phyloP scores from a whole-genome alignment of 2,113 vertebrate genomes.

The Petroica traversi region DNA sequence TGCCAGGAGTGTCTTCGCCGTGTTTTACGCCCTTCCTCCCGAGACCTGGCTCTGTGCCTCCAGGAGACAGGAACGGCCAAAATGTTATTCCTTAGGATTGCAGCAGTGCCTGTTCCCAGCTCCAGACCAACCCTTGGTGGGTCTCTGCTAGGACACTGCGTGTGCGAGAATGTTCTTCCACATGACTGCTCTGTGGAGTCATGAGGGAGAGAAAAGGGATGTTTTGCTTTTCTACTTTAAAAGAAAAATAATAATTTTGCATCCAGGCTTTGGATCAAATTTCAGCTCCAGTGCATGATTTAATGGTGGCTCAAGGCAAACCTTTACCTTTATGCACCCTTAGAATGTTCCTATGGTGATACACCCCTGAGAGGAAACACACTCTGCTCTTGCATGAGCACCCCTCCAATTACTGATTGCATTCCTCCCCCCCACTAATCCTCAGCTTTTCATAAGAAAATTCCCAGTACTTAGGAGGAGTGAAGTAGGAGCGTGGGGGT shows the following conservation, averaged over 20 bases:
- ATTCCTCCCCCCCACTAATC: background rate
- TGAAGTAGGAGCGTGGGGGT: background rate
- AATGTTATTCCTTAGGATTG: background rate
- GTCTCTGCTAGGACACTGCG: background rate
- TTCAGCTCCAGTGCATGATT: background rate
- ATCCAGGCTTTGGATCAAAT: background rate
- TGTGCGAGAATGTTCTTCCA: background rate
- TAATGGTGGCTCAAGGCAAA: background rate
- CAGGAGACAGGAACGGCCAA: background rate
- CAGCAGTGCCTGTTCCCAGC: background rate
- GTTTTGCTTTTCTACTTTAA: background rate
- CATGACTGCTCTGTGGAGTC: background rate
- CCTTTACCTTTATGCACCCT: background rate
- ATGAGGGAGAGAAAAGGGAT: background rate
- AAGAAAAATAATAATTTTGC: background rate
- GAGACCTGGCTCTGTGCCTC: conserved; percentile 80
- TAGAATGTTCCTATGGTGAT: background rate
- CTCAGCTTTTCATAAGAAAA: background rate
- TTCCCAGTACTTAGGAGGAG: background rate
- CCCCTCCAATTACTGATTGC: background rate
- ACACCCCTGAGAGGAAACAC: background rate
- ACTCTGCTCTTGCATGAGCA: background rate
- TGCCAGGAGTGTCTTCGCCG: conserved; percentile 60
- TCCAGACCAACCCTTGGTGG: background rate
- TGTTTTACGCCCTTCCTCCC: conserved; percentile 71